These are phyloP conservation scores for Rhimphoctona megacephalus DNA, from an alignment of 2,888 invertebrate species.

Conservation along the genomic window DNA sequence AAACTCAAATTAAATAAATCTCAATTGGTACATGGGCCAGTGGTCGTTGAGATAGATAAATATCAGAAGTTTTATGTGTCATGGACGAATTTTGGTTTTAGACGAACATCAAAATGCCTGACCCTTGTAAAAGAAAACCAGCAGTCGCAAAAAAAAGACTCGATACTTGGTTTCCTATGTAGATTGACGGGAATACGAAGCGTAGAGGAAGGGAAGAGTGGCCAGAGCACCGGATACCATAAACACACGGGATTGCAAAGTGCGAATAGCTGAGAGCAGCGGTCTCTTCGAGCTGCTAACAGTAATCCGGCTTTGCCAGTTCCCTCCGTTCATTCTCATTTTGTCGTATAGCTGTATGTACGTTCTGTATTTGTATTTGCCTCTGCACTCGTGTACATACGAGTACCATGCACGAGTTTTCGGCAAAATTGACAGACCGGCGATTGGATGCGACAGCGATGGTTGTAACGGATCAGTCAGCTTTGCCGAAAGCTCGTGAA, in stretches of 20 bases:
- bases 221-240: conserved; percentile 63
- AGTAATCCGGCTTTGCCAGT: conserved; percentile 74
- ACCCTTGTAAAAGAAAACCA: not conserved
- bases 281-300: conserved; percentile 71
- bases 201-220: conserved; percentile 35
- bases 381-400: not conserved
- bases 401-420: conserved; percentile 10
- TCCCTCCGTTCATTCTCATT: conserved; percentile 59
- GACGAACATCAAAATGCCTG: not conserved
- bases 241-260: conserved; percentile 72
- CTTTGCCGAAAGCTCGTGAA: conserved; percentile 20
- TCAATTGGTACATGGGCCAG: not conserved
- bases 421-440: conserved; percentile 41
- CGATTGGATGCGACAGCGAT: conserved; percentile 27
- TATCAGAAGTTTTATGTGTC: not conserved
- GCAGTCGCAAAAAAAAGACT: conserved; percentile 3
- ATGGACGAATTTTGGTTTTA: not conserved
- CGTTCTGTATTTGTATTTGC: conserved; percentile 12
- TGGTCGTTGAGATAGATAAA: not conserved
- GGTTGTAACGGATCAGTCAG: conserved; percentile 13
- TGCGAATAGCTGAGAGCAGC: conserved; percentile 72
- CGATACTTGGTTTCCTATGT: not conserved
- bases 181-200: conserved; percentile 8
- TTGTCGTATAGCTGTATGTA: conserved; percentile 22
- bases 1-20: not conserved